phyloP scores from a whole-genome alignment of 2,797 vertebrate species.

The Lepilemur ruficaudatus region DNA sequence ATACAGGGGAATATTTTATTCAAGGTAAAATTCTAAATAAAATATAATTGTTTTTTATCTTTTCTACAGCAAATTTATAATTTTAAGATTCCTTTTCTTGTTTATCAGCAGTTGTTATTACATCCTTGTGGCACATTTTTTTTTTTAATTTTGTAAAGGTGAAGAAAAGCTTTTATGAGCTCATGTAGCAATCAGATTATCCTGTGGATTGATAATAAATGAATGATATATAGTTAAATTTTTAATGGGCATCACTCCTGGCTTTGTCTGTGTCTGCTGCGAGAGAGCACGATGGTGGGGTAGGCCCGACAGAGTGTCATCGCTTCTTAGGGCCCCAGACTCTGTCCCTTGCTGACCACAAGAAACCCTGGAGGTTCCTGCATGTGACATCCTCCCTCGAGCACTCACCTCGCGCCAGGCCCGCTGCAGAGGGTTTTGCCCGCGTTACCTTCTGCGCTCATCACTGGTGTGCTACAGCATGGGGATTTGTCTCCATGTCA shows the following conservation, averaged over 20 bases:
- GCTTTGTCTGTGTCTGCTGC: slow-evolving; percentile 76
- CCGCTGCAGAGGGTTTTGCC: rapidly evolving
- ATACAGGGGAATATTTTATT: slow-evolving; percentile 92
- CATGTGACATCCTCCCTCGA: rapidly evolving
- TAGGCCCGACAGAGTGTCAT: background rate
- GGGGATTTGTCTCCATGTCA: background rate
- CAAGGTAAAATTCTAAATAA: slow-evolving; percentile 90
- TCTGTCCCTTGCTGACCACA: background rate
- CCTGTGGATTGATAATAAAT: slow-evolving; percentile 91
- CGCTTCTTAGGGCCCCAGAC: background rate
- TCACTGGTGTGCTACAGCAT: background rate
- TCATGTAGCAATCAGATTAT: slow-evolving; percentile 91
- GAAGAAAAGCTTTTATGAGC: slow-evolving; percentile 89
- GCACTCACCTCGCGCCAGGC: rapidly evolving
- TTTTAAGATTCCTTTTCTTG: slow-evolving; percentile 89
- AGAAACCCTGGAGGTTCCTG: background rate
- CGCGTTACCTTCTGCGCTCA: no score
- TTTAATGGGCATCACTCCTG: slow-evolving; percentile 83
- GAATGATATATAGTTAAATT: slow-evolving; percentile 89
- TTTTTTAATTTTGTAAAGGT: slow-evolving; percentile 89
- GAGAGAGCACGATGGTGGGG: background rate
- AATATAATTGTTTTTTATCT: slow-evolving; percentile 91
- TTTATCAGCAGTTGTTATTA: slow-evolving; percentile 87
- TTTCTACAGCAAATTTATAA: slow-evolving; percentile 92
- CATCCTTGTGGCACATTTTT: slow-evolving; percentile 88